Base-by-base conservation (phyloP, 2,888 invertebrate species). In the Aphodius sticticus region DNA sequence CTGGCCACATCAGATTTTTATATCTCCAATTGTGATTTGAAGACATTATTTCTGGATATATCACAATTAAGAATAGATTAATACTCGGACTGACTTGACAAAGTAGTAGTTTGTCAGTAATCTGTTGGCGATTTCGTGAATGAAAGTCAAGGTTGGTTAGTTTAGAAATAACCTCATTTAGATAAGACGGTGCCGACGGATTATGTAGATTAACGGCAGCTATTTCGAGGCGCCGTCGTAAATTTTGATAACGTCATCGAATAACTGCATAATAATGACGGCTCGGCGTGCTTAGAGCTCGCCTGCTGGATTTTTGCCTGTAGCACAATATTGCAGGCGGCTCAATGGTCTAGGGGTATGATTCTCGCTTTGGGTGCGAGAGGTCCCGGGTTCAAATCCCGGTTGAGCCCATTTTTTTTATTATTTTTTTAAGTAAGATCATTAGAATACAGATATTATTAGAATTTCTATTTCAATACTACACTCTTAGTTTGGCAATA, bases 311-410 rank as follows among this genome's bases (percentile, higher is more conserved):
- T 53, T 53, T 53, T 53, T 5, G 53, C 6, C 12, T 9, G 4
- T 53, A 26, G 26, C 12, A 53, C 1, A 53, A 9, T 53, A 1
- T 3, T 7, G 6, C 9, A 53, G 53, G 53, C 53, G 53, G 53
- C 53, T 53, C 53, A 53, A 53, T 53, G 53, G 53, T 53, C 53
- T 53, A 53, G 53, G 53, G 53, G 53, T 12, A 53, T 53, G 53
- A 53, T 53, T 53, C 53, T 53, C 53, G 53, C 12, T 9, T 53
- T 53, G 7, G 7, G 53, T 89, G 89, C 89, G 89, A 89, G 89
- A 89, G 88, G 88, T 89, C 89, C 89, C 89, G 89, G 88, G 88
- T 89, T 89, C 88, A 88, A 89, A 89, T 89, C 89, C 89, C 89
- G 89, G 88, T 87, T 88, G 88, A 89, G 88, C 88, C 87, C 88